These are phyloP conservation scores for Acanthochromis polyacanthus DNA, from an alignment of 2,113 vertebrate genomes.

Conservation along the genomic window DNA sequence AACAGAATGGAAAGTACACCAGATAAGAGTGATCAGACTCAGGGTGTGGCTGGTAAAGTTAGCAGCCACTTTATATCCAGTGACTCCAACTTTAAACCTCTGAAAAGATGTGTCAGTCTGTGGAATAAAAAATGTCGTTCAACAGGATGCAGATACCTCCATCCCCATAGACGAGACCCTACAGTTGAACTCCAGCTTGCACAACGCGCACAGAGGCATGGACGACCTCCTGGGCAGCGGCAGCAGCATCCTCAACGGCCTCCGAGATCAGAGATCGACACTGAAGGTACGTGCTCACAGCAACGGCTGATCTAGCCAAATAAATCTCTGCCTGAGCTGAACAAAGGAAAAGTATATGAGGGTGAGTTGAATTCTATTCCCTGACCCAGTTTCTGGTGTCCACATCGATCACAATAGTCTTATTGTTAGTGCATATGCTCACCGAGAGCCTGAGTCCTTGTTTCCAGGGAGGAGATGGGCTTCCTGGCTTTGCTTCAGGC, in stretches of 20 bases:
- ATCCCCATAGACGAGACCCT: slow-evolving; percentile 97
- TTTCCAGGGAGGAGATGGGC: slow-evolving; percentile 81
- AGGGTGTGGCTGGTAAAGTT: not conserved
- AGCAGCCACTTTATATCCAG: not conserved
- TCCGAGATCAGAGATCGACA: slow-evolving; percentile 94
- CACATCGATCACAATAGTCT: slow-evolving; percentile 46
- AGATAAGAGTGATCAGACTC: not conserved
- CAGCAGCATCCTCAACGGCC: slow-evolving; percentile 91
- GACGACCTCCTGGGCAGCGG: slow-evolving; percentile 97
- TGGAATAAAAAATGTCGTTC: slow-evolving; percentile 22
- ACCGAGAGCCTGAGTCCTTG: slow-evolving; percentile 56
- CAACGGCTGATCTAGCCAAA: not conserved
- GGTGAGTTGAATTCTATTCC: not conserved
- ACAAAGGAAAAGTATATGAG: not conserved
- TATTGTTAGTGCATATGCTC: slow-evolving; percentile 57
- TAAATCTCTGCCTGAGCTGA: not conserved
- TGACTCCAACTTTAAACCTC: not conserved
- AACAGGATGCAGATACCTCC: slow-evolving; percentile 94
- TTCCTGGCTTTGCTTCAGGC: slow-evolving; percentile 72
- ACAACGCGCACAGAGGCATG: slow-evolving; percentile 94
- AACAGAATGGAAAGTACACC: not conserved
- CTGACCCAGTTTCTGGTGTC: slow-evolving; percentile 36
- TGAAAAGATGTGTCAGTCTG: not conserved
- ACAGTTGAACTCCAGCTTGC: slow-evolving; percentile 92
- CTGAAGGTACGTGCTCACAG: slow-evolving; percentile 86